Evolutionary conservation across 1,140 invertebrate species (phyloP).

Genomic region (Oscheius sp.): DNA sequence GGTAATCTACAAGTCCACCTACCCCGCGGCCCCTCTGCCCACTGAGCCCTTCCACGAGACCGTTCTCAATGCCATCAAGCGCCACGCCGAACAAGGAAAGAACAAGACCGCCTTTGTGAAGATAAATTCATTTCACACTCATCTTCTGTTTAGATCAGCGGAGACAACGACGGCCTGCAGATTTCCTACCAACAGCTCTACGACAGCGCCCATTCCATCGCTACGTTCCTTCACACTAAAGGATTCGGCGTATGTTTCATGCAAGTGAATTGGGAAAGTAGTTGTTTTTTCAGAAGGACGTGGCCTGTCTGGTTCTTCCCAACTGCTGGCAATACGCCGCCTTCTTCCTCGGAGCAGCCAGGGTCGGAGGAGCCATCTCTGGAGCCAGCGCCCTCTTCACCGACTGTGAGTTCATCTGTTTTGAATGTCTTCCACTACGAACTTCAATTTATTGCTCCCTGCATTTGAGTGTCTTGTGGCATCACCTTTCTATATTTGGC

Average conservation of each 20-base stretch:
- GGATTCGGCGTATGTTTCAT: conserved; percentile 20
- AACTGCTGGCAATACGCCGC: conserved; percentile 37
- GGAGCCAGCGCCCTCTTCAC: conserved; percentile 42
- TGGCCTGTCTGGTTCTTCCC: conserved; percentile 37
- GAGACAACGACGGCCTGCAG: conserved; percentile 9
- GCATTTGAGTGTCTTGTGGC: too few species aligned
- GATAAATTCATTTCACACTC: too few species aligned
- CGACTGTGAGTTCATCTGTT: conserved; percentile 35
- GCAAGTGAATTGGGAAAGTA: background rate
- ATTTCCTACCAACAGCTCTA: conserved; percentile 17
- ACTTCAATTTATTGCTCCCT: too few species aligned
- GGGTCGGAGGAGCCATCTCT: conserved; percentile 37
- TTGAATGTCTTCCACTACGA: too few species aligned
- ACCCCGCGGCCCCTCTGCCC: conserved; percentile 21
- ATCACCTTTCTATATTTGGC: too few species aligned
- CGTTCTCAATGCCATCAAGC: conserved; percentile 19
- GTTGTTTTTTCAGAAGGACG: conserved; percentile 32
- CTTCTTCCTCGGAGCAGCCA: conserved; percentile 42
- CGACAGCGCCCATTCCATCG: conserved; percentile 16
- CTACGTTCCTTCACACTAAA: conserved; percentile 18
- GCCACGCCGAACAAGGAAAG: conserved; percentile 12
- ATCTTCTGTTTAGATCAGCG: conserved; percentile 7
- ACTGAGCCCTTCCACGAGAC: conserved; percentile 28
- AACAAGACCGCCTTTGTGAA: conserved; percentile 31
- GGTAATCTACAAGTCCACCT: conserved; percentile 29